Percentiles rank a stretch among this genome's conserved stretches.
These are phyloP conservation scores for Tipula confusa DNA, from an alignment of 2,888 invertebrate species.

Conservation along the genomic window DNA sequence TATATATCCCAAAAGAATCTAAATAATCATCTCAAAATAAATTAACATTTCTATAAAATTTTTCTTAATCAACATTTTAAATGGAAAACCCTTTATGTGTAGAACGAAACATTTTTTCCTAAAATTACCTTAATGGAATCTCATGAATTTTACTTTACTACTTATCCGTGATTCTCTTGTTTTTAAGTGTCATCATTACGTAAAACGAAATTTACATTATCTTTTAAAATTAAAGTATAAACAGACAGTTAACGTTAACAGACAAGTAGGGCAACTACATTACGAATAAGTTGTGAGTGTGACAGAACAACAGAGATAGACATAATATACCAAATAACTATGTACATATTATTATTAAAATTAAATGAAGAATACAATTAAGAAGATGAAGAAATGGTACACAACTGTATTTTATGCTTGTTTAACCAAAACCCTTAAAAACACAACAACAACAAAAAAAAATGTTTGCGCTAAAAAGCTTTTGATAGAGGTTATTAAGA, in stretches of 20 bases:
- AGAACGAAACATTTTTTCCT: neutral
- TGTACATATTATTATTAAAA: conserved; percentile 3
- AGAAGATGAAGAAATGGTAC: neutral
- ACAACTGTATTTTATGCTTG: conserved; percentile 25
- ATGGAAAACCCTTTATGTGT: neutral
- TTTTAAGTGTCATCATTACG: conserved; percentile 25
- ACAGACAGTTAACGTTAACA: neutral
- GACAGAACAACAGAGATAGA: neutral
- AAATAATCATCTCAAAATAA: no score
- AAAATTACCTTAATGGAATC: conserved; percentile 25
- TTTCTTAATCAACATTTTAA: no score
- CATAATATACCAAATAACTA: neutral
- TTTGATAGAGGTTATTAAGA: conserved; percentile 3
- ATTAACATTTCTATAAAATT: no score
- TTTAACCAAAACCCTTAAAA: neutral
- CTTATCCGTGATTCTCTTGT: conserved; percentile 25
- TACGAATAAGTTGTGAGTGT: neutral
- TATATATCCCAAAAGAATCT: no score
- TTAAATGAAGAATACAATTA: conserved; percentile 8
- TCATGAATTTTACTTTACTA: conserved; percentile 25
- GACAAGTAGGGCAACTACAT: neutral
- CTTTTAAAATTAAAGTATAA: conserved; percentile 25
- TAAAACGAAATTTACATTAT: conserved; percentile 25
- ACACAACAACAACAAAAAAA: no score
- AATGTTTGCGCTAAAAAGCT: neutral